phyloP scores from a whole-genome alignment of 1,140 invertebrate species.

The Formica exsecta region DNA sequence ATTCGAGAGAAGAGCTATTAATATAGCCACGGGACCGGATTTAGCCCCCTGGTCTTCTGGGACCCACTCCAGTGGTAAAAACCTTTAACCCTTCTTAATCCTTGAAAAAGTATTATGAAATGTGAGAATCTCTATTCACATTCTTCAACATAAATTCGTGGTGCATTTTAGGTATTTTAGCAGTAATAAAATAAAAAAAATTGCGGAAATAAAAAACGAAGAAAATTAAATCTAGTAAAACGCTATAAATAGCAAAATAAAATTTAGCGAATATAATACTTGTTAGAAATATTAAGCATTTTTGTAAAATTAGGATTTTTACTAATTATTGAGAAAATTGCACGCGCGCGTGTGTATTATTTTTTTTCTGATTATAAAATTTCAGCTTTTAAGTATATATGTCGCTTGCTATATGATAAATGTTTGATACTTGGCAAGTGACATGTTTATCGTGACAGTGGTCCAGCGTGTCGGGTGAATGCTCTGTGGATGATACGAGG shows the following conservation, averaged over 20 bases:
- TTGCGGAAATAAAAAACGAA: not conserved
- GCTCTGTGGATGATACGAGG: conserved; percentile 79
- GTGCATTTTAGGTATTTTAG: conserved; percentile 50
- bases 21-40: conserved; percentile 81
- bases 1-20: conserved; percentile 82
- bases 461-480: conserved; percentile 73
- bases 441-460: conserved; percentile 80
- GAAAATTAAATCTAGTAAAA: not conserved
- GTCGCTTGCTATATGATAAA: conserved; percentile 78
- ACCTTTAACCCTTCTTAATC: conserved; percentile 80
- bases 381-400: conserved; percentile 22
- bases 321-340: not conserved
- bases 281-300: not conserved
- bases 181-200: not conserved
- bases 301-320: not conserved
- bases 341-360: too few species aligned
- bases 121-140: conserved; percentile 35
- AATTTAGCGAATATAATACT: not conserved
- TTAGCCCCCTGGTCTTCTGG: conserved; percentile 71
- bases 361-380: not conserved
- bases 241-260: not conserved
- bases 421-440: conserved; percentile 83
- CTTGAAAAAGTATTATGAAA: conserved; percentile 49
- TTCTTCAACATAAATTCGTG: conserved; percentile 69
- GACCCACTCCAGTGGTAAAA: conserved; percentile 74